Percentiles rank a stretch among this genome's conserved stretches.
Evolutionary conservation across 1,140 invertebrate genomes (phyloP).

Genomic region (honey bee (Apis mellifera)): Amel_HAv3.1 CM009932.2:7067501-7068000

Average conservation of each 20-base stretch:
- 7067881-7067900: constrained; percentile 78
- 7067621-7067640: too few relatives aligned
- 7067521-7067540: too few relatives aligned
- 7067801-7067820: constrained; percentile 53
- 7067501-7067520: too few relatives aligned
- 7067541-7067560: too few relatives aligned
- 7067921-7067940: constrained; percentile 77
- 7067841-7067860: constrained; percentile 78
- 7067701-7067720: too few relatives aligned
- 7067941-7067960: constrained; percentile 35
- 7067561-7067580: too few relatives aligned
- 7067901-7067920: constrained; percentile 77
- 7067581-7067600: too few relatives aligned
- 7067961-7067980: constrained; percentile 12
- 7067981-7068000: constrained; percentile 53
- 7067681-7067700: too few relatives aligned
- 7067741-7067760: constrained; percentile 13
- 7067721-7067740: neutral
- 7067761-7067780: constrained; percentile 8
- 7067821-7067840: constrained; percentile 52
- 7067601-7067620: too few relatives aligned
- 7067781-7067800: constrained; percentile 34
- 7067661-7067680: too few relatives aligned
- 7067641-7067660: too few relatives aligned
- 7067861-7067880: constrained; percentile 74